Percentiles rank a stretch among this genome's conserved stretches.
phyloP scores from a whole-genome alignment of 35 echinoderm and acorn worm genomes.

The Strongylocentrotus purpuratus region DNA sequence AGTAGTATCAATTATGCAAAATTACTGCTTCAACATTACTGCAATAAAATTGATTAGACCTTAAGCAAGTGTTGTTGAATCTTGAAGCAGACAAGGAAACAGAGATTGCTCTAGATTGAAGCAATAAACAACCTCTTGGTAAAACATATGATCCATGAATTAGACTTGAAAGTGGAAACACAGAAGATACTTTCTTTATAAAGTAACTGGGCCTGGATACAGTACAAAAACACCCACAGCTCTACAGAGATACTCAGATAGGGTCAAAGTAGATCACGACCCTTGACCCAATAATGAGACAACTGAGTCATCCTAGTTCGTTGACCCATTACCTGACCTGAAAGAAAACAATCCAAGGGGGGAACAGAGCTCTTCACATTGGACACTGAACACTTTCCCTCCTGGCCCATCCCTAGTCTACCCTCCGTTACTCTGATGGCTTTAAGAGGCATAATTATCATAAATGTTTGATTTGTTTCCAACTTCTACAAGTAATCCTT shows the following conservation, averaged over 20 bases:
- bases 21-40: too few species aligned
- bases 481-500: not conserved
- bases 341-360: not conserved
- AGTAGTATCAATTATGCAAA: too few species aligned
- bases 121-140: not conserved
- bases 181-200: not conserved
- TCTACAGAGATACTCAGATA: not conserved
- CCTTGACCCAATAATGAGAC: not conserved
- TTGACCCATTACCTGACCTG: conserved; percentile 42
- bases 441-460: too few species aligned
- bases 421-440: not conserved
- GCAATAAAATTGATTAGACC: too few species aligned
- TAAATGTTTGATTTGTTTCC: not conserved
- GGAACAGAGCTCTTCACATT: not conserved
- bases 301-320: conserved; percentile 23
- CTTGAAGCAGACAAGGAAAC: too few species aligned
- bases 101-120: not conserved
- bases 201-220: not conserved
- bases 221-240: not conserved
- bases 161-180: not conserved
- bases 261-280: not conserved
- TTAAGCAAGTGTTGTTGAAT: too few species aligned
- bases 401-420: not conserved
- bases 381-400: not conserved
- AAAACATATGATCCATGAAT: not conserved